Evolutionary conservation across 2,797 vertebrate genomes (phyloP).

Genomic region (Hippocampus kuda): DNA sequence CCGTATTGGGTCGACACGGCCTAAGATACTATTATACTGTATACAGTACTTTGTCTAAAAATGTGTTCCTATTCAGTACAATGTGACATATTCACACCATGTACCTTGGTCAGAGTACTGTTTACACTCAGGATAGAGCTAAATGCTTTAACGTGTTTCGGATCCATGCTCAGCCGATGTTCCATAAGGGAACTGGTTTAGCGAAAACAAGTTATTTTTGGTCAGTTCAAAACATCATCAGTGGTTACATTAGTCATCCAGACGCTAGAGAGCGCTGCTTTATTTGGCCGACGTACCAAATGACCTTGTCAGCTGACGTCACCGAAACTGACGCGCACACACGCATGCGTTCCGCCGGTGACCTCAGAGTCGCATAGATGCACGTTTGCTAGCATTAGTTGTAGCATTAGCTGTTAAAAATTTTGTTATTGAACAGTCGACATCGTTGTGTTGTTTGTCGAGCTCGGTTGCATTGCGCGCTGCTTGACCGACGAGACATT

Average conservation of each 20-base stretch:
- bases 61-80: background rate
- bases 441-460: background rate
- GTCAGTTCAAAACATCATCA: background rate
- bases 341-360: conserved; percentile 39
- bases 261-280: conserved; percentile 39
- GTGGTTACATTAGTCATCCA: conserved; percentile 17
- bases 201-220: background rate
- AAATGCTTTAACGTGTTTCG: background rate
- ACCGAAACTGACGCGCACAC: conserved; percentile 34
- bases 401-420: conserved; percentile 3
- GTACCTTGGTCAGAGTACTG: background rate
- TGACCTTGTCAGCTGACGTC: conserved; percentile 37
- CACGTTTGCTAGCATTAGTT: conserved; percentile 12
- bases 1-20: no score
- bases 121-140: background rate
- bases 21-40: no score
- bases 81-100: background rate
- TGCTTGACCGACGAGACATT: conserved; percentile 1
- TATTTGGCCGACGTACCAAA: background rate
- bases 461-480: background rate
- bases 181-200: background rate
- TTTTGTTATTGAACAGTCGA: background rate
- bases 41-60: no score
- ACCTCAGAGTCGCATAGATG: conserved; percentile 54
- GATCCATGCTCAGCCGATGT: background rate